Conservation (phyloP, 1,140 invertebrate species). For the Harlomillsia oculata region DNA sequence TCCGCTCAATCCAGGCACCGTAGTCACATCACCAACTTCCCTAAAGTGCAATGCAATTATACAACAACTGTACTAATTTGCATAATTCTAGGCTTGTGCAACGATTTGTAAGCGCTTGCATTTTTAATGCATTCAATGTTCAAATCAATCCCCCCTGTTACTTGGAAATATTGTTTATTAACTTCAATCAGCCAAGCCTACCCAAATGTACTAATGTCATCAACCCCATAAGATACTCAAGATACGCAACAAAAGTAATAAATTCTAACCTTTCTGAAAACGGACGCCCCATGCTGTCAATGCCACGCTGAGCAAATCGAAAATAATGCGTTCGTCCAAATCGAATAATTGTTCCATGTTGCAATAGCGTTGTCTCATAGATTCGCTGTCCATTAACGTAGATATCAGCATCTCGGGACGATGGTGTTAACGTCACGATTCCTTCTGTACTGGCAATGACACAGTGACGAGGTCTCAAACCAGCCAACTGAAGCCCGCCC, state of each 20-base stretch:
- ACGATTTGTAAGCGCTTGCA: too few relatives aligned
- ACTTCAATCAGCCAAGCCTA: too few relatives aligned
- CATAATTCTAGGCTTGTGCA: too few relatives aligned
- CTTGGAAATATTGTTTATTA: too few relatives aligned
- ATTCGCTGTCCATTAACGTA: constrained; percentile 88
- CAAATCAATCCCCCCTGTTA: too few relatives aligned
- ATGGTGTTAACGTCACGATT: constrained; percentile 85
- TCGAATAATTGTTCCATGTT: constrained; percentile 74
- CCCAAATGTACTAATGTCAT: too few relatives aligned
- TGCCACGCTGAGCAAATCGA: constrained; percentile 81
- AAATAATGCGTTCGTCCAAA: constrained; percentile 86
- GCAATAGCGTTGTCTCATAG: constrained; percentile 81
- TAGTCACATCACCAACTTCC: constrained; percentile 23
- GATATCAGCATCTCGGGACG: constrained; percentile 81
- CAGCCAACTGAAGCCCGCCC: constrained; percentile 36
- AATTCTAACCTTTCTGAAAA: constrained; percentile 52
- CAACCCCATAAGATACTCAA: neutral
- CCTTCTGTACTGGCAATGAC: constrained; percentile 82
- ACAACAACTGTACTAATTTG: constrained; percentile 6
- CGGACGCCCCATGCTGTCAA: constrained; percentile 60
- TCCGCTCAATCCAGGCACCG: constrained; percentile 3
- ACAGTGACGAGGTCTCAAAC: constrained; percentile 81
- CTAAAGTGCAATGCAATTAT: constrained; percentile 17
- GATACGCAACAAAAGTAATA: neutral
- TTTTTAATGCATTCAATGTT: too few relatives aligned